Evolutionary conservation across 2,113 vertebrate genomes (phyloP), one percentile per base, ranked within the genome.

Genomic region (Actenoides hombroni): DNA sequence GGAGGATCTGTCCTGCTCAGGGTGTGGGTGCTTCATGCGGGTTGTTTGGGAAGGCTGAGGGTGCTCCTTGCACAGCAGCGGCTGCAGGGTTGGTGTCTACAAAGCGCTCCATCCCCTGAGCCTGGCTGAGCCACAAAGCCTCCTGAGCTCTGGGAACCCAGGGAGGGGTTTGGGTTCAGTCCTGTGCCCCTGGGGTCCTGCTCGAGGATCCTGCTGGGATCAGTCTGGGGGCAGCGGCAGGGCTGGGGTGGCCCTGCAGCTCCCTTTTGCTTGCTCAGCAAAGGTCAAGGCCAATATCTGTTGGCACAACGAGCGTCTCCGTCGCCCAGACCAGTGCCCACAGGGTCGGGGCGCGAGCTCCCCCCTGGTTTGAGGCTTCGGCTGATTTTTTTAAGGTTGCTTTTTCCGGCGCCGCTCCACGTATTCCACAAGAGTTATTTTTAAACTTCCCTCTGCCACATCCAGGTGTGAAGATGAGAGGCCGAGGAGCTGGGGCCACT

Each of bases 251-350:
- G 2, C 74, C n/a, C 77, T 23, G 44, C 18, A 10, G 16, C 68
- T 40, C 49, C 65, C 3, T 0, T 64, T 29, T 15, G 7, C 59
- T 48, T 16, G 7, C 56, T 31, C 15, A 0, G 4, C 49, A 1
- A 0, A 4, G 39, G 11, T n/a, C 42, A 4, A 21, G 39, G 5
- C 79, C 9, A 1, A 3, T 1, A 0, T 1, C 0, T 0, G 44
- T n/a, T 1, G 44, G 25, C 37, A 6, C 35, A 1, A 13, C 1
- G 12, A 67, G 28, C 19, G 0, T 24, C 51, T 24, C 33, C 2
- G 4, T 4, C 6, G 18, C 26, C 35, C 33, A 1, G 28, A 28
- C 35, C 51, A 2, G 1, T 5, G 21, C 1, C 53, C 1, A 2
- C 10, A 14, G 75, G 67, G 14, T 46, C 4, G 8, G 31, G 33